These are phyloP conservation scores for Noctua comes DNA, from an alignment of 2,888 invertebrate genomes.

Conservation along the genomic window DNA sequence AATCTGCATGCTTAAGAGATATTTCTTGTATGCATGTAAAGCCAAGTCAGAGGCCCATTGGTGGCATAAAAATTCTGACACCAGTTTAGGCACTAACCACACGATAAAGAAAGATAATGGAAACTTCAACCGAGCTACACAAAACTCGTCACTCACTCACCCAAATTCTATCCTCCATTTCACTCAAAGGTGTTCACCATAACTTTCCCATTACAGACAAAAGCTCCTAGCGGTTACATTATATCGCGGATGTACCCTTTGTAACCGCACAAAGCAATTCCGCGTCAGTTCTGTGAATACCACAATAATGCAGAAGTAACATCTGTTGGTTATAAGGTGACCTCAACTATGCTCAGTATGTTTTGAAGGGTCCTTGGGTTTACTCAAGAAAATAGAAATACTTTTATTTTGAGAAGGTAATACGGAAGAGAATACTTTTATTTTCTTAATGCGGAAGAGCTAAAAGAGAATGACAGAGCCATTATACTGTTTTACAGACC, in stretches of 20 bases:
- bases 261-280: conserved; percentile 53
- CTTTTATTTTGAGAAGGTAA: neutral
- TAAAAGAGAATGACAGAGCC: neutral
- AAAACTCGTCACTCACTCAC: neutral
- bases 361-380: neutral
- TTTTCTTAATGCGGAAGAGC: neutral
- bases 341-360: neutral
- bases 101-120: too few relatives aligned
- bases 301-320: conserved; percentile 40
- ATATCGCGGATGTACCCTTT: conserved; percentile 34
- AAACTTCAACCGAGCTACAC: neutral
- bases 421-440: neutral
- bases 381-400: neutral
- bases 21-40: too few relatives aligned
- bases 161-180: neutral
- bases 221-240: conserved; percentile 39
- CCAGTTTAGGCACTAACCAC: too few relatives aligned
- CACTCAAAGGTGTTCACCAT: conserved; percentile 16
- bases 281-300: conserved; percentile 10
- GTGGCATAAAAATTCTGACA: too few relatives aligned
- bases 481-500: neutral
- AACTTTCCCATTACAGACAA: conserved; percentile 39
- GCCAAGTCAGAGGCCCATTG: too few relatives aligned
- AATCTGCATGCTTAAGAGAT: too few relatives aligned
- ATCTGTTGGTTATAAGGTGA: conserved; percentile 17